These are phyloP conservation scores for Indicator maculatus DNA, from an alignment of 2,113 vertebrate species.

Conservation along the genomic window DNA sequence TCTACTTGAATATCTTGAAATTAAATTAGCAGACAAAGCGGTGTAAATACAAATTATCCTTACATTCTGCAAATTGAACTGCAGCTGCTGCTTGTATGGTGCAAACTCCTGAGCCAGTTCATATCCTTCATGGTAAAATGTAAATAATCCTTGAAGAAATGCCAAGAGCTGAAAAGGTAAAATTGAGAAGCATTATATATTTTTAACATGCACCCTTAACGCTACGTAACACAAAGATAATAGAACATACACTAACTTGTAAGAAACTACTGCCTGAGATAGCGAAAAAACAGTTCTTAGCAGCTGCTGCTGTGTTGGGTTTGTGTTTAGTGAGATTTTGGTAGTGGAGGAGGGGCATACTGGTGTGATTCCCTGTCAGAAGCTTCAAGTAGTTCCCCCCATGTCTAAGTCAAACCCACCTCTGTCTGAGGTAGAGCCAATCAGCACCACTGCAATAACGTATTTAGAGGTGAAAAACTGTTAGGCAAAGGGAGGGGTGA, in stretches of 20 bases:
- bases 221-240: not conserved
- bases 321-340: not conserved
- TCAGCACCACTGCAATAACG: not conserved
- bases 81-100: conserved; percentile 95
- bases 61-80: conserved; percentile 99
- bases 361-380: not conserved
- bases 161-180: conserved; percentile 89
- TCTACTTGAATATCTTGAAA: not conserved
- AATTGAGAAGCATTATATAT: not conserved
- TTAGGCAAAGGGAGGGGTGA: not conserved
- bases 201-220: not conserved
- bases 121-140: conserved; percentile 98
- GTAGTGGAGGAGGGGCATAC: not conserved
- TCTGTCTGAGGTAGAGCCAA: not conserved
- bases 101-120: conserved; percentile 97
- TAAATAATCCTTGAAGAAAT: conserved; percentile 97
- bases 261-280: not conserved
- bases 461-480: not conserved
- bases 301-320: not conserved
- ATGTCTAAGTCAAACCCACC: not conserved
- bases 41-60: conserved; percentile 59
- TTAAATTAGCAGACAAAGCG: not conserved
- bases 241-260: not conserved
- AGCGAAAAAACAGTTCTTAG: not conserved
- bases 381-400: not conserved